Evolutionary conservation across 2,888 invertebrate species (phyloP), one percentile per base, ranked within the genome.

Genomic region (Ormyrus pomaceus): DNA sequence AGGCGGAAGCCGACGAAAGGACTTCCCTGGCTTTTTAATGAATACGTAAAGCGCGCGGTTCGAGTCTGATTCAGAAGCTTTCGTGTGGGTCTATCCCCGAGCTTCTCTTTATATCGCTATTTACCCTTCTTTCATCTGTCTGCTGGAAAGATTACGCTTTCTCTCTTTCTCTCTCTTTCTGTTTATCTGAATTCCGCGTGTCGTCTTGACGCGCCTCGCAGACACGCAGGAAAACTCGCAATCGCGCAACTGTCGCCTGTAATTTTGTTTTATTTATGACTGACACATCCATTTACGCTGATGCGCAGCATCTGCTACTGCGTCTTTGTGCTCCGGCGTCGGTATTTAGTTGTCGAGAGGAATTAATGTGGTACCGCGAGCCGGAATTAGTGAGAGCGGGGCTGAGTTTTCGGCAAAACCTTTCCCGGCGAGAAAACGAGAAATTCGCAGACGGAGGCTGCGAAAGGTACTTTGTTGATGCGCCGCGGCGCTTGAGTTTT

Each of bases 181-280:
- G 5, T 51, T 4, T 45, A 7, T 64, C 50, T 6, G 64, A 77
- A 77, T 64, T 77, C 70, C 1, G 66, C 51, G 66, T 56, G 45
- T 74, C 70, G n/a, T 9, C 53, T 53, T 6, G 51, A 64, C 59
- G 51, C 53, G 13, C 19, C 65, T 55, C 53, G 11, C 19, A 45
- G 34, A 13, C 19, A 48, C 56, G n/a, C 53, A n/a, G 5, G 34
- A 11, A 64, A 13, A 11, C 19, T 5, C 7, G 61, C 75, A 59
- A 72, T 75, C 75, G 75, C 66, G 46, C 4, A 46, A 58, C 58
- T 71, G 71, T 77, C 77, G 77, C 62, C 58, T 46, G 58, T 51
- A 64, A 77, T 73, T 68, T 66, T 65, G 65, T 71, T 78, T 81
- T 78, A 75, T 81, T 81, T 78, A 75, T 70, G 78, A 81, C 70